Percentiles rank a stretch among this genome's conserved stretches.
Conservation (phyloP, 2,888 invertebrate genomes). For the Cenopis cana region DNA sequence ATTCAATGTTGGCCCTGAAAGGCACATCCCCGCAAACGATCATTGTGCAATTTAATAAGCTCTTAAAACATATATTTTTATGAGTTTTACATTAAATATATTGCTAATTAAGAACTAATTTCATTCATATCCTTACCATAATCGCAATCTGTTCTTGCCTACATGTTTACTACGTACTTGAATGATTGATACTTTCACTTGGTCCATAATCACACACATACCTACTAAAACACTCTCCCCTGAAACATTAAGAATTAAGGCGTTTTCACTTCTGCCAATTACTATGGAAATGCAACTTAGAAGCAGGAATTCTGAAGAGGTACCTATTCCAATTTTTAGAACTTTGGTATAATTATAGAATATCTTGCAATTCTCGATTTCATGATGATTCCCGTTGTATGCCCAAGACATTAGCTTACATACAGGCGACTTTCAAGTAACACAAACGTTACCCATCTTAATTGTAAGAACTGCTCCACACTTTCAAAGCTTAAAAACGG, state of each 20-base stretch:
- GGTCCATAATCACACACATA: background rate
- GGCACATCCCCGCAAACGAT: too few species aligned
- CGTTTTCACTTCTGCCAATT: constrained; percentile 14
- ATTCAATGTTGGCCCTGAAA: too few species aligned
- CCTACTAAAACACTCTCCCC: background rate
- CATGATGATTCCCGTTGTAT: background rate
- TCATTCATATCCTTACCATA: background rate
- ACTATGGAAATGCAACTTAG: background rate
- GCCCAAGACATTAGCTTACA: background rate
- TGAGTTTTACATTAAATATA: too few species aligned
- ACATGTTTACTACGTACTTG: background rate
- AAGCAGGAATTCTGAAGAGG: background rate
- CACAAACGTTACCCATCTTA: background rate
- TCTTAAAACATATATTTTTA: too few species aligned
- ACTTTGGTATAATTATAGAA: background rate
- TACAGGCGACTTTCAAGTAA: background rate
- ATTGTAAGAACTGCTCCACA: background rate
- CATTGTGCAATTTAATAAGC: too few species aligned
- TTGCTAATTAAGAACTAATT: background rate
- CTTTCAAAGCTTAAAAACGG: background rate
- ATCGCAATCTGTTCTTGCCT: background rate
- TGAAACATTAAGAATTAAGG: too few species aligned
- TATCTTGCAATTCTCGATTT: background rate
- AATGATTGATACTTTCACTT: constrained; percentile 6
- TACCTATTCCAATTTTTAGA: background rate